phyloP scores from a whole-genome alignment of 1,140 invertebrate genomes.

The Ceratina calcarata region DNA sequence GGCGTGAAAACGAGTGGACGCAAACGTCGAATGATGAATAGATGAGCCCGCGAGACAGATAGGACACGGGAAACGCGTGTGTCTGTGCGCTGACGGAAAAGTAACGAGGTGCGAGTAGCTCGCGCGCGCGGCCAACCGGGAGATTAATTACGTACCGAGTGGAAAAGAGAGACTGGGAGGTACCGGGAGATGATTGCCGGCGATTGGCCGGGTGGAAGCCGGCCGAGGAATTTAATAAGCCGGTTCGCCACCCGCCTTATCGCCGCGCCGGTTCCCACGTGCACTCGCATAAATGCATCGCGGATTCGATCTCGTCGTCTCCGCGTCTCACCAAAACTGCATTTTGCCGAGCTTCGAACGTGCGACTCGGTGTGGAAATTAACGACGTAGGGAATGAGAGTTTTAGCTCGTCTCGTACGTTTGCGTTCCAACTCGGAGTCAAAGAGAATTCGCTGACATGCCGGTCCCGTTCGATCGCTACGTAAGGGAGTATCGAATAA shows the following conservation, averaged over 20 bases:
- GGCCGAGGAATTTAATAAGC: constrained; percentile 57
- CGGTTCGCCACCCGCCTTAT: constrained; percentile 37
- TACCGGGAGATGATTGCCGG: constrained; percentile 53
- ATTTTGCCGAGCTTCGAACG: background rate
- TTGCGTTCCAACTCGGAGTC: too few relatives aligned
- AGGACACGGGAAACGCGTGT: constrained; percentile 14
- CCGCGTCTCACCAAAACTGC: background rate
- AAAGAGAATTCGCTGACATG: constrained; percentile 41
- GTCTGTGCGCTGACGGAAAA: constrained; percentile 40
- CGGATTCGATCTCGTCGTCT: constrained; percentile 47
- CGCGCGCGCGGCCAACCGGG: constrained; percentile 9
- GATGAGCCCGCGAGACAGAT: too few relatives aligned
- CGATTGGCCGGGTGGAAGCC: constrained; percentile 54
- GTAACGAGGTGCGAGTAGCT: constrained; percentile 47
- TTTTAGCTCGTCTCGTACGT: background rate
- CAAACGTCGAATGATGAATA: constrained; percentile 46
- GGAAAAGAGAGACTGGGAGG: constrained; percentile 44
- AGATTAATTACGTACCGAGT: constrained; percentile 55
- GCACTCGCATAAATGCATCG: constrained; percentile 61
- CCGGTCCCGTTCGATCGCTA: constrained; percentile 13
- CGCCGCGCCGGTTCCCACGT: constrained; percentile 55
- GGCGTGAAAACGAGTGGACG: constrained; percentile 5
- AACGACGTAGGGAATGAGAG: background rate
- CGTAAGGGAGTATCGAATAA: background rate
- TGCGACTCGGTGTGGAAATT: background rate